These are phyloP conservation scores for Synaphobranchus kaupii DNA, from an alignment of 2,797 vertebrate species.

Conservation along the genomic window DNA sequence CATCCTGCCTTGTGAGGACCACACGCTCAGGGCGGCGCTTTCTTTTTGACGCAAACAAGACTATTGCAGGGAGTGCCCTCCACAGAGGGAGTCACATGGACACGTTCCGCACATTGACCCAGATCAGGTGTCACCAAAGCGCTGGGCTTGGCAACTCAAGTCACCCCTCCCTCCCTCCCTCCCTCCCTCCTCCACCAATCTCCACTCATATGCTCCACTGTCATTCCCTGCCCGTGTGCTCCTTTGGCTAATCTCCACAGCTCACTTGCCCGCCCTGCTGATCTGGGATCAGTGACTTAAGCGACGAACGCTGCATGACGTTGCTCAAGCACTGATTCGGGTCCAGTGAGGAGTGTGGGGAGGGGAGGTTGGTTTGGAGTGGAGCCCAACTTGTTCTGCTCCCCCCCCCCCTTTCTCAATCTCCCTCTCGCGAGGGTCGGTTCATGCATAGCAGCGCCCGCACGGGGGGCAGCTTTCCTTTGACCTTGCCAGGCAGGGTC, in stretches of 20 bases:
- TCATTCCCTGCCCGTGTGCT: neutral
- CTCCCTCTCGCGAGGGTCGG: too few relatives aligned
- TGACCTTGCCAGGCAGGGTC: neutral
- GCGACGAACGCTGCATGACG: neutral
- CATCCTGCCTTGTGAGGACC: neutral
- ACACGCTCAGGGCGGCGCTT: neutral
- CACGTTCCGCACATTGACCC: slow-evolving; percentile 20
- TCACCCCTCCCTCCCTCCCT: neutral
- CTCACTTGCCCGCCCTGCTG: neutral
- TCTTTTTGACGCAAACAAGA: neutral
- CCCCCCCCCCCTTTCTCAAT: neutral
- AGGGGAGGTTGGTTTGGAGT: too few relatives aligned
- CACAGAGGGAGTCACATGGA: slow-evolving; percentile 56
- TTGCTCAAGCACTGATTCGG: neutral
- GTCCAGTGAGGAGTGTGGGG: neutral
- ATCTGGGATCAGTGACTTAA: neutral
- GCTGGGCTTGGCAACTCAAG: neutral
- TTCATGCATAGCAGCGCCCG: too few relatives aligned
- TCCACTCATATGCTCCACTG: neutral
- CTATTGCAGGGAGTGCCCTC: slow-evolving; percentile 32
- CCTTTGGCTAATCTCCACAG: neutral
- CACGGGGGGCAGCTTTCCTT: neutral
- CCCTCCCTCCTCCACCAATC: neutral
- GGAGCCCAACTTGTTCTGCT: neutral
- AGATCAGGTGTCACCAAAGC: slow-evolving; percentile 16